Base-by-base conservation (phyloP, 1,140 invertebrate species). In the Vollenhovia emeryi region DNA sequence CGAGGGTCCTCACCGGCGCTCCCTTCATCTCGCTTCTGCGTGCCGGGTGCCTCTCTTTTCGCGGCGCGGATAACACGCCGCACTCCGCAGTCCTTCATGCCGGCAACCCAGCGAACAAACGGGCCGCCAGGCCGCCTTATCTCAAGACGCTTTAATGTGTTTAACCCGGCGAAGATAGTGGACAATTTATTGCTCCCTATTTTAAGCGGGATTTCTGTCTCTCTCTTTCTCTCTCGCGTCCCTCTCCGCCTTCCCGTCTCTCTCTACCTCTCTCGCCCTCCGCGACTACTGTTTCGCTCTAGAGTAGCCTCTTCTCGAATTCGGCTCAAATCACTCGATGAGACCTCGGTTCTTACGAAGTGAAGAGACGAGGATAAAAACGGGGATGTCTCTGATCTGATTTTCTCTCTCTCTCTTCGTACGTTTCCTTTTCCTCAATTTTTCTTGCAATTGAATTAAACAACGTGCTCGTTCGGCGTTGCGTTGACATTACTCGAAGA, bases 71-170 rank as follows among this genome's bases (percentile, higher is more conserved):
- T 94, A 94, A 94, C 92, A 91, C 88, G 92, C 79, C 89, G 86
- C 92, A 91, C 88, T 91, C 79, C 89, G 86, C 92, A 91, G 93
- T 93, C 91, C 91, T 92, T 93, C 90, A 91, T 92, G 91, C 89
- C 88, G 92, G 92, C 85, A 92, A 92, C 93, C 91, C 89, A 85
- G 83, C 88, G 90, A 91, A 93, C 93, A 93, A 94, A 94, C 93
- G 93, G 91, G 91, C 93, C 93, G 89, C 91, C 86, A 64, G 80
- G 86, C 86, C 86, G 90, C 89, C 91, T 93, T 94, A 94, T 94
- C 94, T 93, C 93, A 93, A 93, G 93, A 94, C 93, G 93, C 93
- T 94, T 94, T 94, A 94, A 94, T 94, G 94, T 94, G 93, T 94
- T 94, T 94, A 94, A 94, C 93, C 93, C 93, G 91, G 89, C 90